Conservation (phyloP, 2,888 invertebrate species). For the Cylindroiulus punctatus region DNA sequence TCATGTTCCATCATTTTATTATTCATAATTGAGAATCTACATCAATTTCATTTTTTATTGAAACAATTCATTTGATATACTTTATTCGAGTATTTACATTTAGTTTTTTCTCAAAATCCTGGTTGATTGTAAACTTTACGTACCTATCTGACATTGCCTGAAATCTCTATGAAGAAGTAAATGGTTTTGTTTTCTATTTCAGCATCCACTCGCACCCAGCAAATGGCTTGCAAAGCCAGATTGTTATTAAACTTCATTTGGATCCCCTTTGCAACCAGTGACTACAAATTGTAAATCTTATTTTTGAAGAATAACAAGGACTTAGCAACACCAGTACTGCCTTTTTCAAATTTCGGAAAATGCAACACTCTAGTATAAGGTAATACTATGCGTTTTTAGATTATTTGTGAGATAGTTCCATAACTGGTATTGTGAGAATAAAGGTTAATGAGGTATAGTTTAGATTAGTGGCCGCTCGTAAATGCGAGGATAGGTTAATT, state of each 20-base stretch:
- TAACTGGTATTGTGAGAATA: background rate
- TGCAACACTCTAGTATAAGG: background rate
- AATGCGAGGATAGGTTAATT: too few relatives aligned
- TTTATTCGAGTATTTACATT: too few relatives aligned
- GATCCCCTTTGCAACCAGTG: background rate
- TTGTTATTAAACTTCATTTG: background rate
- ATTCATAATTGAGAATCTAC: too few relatives aligned
- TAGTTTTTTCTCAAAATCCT: too few relatives aligned
- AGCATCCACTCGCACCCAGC: background rate
- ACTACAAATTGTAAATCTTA: background rate
- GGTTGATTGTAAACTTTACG: background rate
- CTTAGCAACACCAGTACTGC: constrained; percentile 18
- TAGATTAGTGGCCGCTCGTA: too few relatives aligned
- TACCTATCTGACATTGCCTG: background rate
- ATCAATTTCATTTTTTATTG: too few relatives aligned
- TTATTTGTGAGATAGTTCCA: background rate
- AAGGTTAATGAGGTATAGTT: too few relatives aligned
- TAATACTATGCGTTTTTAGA: background rate
- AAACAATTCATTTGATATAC: too few relatives aligned
- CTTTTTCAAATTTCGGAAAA: background rate
- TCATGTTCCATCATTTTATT: too few relatives aligned
- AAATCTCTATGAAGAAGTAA: background rate
- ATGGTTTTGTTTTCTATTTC: background rate
- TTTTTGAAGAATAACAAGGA: constrained; percentile 9
- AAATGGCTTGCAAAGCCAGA: background rate